Evolutionary conservation across 2,797 vertebrate species (phyloP).

Genomic region (Neomorphus geoffroyi): DNA sequence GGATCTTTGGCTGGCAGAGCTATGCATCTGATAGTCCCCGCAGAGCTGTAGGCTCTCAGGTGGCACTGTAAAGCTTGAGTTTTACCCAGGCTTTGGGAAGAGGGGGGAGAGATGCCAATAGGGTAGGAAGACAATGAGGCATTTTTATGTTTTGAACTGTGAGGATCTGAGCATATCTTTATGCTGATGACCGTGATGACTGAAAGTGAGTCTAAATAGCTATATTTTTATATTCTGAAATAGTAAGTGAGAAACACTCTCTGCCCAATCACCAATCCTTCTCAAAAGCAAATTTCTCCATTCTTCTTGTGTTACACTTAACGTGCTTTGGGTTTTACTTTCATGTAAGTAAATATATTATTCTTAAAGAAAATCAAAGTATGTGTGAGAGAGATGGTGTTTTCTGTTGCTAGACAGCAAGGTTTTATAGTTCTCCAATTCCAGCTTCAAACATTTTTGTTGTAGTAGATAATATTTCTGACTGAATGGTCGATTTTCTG

Average conservation of each 20-base stretch:
- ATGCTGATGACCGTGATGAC: background rate
- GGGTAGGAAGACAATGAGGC: background rate
- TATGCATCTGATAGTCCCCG: background rate
- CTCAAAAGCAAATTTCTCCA: background rate
- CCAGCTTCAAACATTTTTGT: background rate
- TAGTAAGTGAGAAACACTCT: background rate
- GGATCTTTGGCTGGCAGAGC: background rate
- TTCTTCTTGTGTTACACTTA: background rate
- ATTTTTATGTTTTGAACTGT: background rate
- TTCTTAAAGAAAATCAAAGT: background rate
- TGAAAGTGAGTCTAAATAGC: background rate
- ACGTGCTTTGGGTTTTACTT: background rate
- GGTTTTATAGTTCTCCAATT: background rate
- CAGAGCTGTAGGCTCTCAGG: background rate
- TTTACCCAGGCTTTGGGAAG: background rate
- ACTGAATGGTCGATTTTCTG: background rate
- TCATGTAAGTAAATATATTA: background rate
- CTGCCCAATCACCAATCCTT: background rate
- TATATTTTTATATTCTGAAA: background rate
- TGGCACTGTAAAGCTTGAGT: background rate
- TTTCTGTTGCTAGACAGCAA: background rate
- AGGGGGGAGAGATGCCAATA: background rate
- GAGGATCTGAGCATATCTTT: background rate
- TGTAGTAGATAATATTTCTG: background rate
- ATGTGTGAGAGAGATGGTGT: background rate